These are phyloP conservation scores for Chaetura pelagica DNA, from an alignment of 2,113 vertebrate genomes.

Conservation along the genomic window DNA sequence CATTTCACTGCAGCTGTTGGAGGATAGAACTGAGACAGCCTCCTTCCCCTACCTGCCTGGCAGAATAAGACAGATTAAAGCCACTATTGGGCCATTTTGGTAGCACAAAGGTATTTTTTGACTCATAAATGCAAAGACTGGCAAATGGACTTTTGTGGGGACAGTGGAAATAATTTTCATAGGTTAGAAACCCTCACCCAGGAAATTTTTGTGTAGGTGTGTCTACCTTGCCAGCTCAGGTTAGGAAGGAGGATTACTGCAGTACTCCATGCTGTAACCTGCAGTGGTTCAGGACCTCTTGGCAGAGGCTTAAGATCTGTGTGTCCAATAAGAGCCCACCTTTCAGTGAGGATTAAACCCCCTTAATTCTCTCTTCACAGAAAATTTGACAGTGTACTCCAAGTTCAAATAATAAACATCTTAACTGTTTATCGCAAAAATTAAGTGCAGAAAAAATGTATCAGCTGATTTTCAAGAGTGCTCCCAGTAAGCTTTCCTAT, in stretches of 20 bases:
- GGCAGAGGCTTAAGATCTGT: neutral
- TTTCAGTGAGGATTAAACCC: neutral
- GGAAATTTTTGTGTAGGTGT: neutral
- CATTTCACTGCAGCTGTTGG: neutral
- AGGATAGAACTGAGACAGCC: neutral
- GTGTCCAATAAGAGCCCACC: neutral
- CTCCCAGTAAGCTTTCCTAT: neutral
- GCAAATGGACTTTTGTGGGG: neutral
- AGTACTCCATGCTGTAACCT: neutral
- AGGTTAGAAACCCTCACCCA: neutral
- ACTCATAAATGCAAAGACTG: neutral
- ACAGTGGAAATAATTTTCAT: neutral
- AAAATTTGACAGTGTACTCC: neutral
- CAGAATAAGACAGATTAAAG: neutral
- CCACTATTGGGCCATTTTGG: neutral
- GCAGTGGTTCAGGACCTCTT: neutral
- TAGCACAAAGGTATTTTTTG: neutral
- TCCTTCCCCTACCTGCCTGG: neutral
- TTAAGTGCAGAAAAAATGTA: neutral
- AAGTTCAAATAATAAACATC: neutral
- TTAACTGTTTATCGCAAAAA: neutral
- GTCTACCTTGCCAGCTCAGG: neutral
- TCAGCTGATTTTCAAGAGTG: neutral
- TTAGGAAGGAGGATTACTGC: neutral
- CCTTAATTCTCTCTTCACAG: neutral